Percentiles rank a stretch among this genome's conserved stretches.
phyloP scores from a whole-genome alignment of 2,888 invertebrate species.

The Ypsolopha scabrella region DNA sequence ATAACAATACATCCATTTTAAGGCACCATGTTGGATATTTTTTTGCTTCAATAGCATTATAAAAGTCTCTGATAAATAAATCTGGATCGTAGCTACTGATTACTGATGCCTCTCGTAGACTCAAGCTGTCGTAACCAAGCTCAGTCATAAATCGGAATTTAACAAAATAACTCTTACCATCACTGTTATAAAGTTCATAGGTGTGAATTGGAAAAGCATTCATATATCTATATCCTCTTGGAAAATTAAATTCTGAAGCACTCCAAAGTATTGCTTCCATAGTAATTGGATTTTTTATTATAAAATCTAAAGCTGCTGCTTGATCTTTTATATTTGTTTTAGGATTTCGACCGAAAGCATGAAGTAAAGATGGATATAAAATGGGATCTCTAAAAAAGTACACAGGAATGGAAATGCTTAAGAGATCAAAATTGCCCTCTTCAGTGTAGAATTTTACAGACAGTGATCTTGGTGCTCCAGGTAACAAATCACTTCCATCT shows the following conservation, averaged over 20 bases:
- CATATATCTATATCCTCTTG: conserved; percentile 91
- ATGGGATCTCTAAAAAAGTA: conserved; percentile 21
- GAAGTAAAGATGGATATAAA: conserved; percentile 86
- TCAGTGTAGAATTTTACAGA: conserved; percentile 57
- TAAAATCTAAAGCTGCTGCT: conserved; percentile 90
- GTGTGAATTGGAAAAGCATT: conserved; percentile 92
- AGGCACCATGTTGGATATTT: conserved; percentile 78
- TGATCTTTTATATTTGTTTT: conserved; percentile 83
- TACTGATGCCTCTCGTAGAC: conserved; percentile 70
- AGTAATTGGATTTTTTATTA: neutral
- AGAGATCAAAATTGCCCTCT: neutral
- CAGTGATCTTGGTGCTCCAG: conserved; percentile 84
- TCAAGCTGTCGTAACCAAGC: conserved; percentile 84
- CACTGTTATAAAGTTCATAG: conserved; percentile 85
- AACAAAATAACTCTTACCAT: conserved; percentile 78
- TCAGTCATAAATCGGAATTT: conserved; percentile 93
- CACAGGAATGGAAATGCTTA: neutral
- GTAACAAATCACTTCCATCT: conserved; percentile 85
- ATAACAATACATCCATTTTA: conserved; percentile 84
- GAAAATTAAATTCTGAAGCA: conserved; percentile 81
- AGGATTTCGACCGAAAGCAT: conserved; percentile 93
- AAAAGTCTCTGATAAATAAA: conserved; percentile 86
- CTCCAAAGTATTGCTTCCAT: neutral
- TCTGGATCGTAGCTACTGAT: conserved; percentile 83
- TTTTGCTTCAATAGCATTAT: conserved; percentile 84